A percentile compares a stretch with the other conserved stretches of the same genome.
Evolutionary conservation across 2,888 invertebrate genomes (phyloP).

Genomic region (Lysandra coridon): DNA sequence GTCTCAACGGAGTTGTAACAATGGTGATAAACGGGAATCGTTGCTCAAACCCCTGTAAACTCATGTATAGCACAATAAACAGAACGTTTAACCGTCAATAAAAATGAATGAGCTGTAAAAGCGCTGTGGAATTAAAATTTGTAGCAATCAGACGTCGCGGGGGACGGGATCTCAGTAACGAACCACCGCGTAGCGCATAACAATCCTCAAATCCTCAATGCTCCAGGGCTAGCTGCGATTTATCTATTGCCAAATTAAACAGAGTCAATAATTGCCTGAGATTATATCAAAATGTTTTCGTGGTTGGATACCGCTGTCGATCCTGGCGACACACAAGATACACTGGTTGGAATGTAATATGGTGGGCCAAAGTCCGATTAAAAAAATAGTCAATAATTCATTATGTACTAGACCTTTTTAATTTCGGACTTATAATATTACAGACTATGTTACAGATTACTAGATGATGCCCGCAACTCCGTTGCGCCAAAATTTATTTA

Average conservation of each 20-base stretch:
- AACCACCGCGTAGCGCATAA: constrained; percentile 47
- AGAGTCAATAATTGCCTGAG: neutral
- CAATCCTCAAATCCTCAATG: constrained; percentile 35
- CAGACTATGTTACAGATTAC: too few species aligned
- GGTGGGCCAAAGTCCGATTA: too few species aligned
- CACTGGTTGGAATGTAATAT: too few species aligned
- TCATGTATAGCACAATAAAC: constrained; percentile 32
- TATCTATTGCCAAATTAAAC: constrained; percentile 32
- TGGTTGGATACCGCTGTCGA: too few species aligned
- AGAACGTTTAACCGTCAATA: constrained; percentile 41
- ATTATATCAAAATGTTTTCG: too few species aligned
- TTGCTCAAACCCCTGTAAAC: neutral
- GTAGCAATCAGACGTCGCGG: constrained; percentile 45
- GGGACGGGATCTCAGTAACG: constrained; percentile 52
- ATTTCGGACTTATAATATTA: too few species aligned
- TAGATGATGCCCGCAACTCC: too few species aligned
- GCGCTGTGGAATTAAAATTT: constrained; percentile 48
- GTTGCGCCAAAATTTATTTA: too few species aligned
- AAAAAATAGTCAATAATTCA: neutral
- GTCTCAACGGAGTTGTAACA: constrained; percentile 4
- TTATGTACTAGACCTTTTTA: neutral
- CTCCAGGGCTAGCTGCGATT: constrained; percentile 35
- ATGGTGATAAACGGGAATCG: constrained; percentile 12
- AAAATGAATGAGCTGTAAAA: constrained; percentile 46
- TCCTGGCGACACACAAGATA: too few species aligned